Percentiles rank a stretch among this genome's conserved stretches.
These are phyloP conservation scores for Burhinus oedicnemus DNA, from an alignment of 2,113 vertebrate species.

Conservation along the genomic window DNA sequence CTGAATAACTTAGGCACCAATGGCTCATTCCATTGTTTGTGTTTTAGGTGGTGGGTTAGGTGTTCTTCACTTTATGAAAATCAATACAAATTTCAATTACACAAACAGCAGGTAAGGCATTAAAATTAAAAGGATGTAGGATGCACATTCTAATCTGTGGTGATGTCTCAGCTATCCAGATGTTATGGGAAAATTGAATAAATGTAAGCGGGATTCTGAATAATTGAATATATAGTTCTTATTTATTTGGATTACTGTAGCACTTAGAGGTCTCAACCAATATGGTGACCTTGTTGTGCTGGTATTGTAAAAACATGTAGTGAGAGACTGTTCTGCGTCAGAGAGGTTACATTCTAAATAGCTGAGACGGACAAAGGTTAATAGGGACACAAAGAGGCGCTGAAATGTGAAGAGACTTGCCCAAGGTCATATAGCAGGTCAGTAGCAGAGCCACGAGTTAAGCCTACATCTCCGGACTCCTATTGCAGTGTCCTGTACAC, in stretches of 20 bases:
- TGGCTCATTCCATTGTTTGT: conserved; percentile 11
- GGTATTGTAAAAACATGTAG: conserved; percentile 69
- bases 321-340: conserved; percentile 62
- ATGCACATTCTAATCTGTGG: not conserved
- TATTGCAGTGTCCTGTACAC: conserved; percentile 9
- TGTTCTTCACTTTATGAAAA: conserved; percentile 40
- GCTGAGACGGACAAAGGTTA: conserved; percentile 64
- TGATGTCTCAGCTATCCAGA: conserved; percentile 33
- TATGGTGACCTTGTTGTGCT: conserved; percentile 69
- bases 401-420: conserved; percentile 72
- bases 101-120: not conserved
- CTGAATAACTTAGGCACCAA: not conserved
- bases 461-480: conserved; percentile 37
- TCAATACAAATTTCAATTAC: conserved; percentile 44
- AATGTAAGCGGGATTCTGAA: conserved; percentile 59
- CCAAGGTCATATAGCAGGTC: conserved; percentile 69
- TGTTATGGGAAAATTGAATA: conserved; percentile 51
- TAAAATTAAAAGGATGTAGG: conserved; percentile 30
- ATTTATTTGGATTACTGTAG: conserved; percentile 69
- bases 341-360: conserved; percentile 69
- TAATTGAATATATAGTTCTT: conserved; percentile 70
- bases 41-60: not conserved
- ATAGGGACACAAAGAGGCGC: conserved; percentile 69
- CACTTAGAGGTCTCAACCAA: conserved; percentile 62
- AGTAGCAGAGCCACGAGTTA: conserved; percentile 51